A percentile compares a stretch with the other conserved stretches of the same genome.
Conservation (phyloP, 2,113 vertebrate species). For the Etheostoma spectabile region DNA sequence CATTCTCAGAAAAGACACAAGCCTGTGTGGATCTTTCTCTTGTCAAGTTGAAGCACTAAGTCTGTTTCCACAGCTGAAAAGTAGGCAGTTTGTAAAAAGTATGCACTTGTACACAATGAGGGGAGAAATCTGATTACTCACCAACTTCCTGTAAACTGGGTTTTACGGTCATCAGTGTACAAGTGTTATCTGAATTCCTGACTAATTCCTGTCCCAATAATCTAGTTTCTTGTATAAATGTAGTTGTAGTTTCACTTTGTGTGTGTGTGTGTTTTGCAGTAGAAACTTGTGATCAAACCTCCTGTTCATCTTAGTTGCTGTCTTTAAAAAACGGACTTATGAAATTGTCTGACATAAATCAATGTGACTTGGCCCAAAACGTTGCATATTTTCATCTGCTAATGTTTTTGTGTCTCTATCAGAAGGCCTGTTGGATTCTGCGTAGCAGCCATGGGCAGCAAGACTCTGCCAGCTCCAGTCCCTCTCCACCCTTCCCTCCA, state of each 20-base stretch:
- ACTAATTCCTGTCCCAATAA: not conserved
- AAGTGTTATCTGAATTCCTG: not conserved
- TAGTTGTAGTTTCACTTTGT: not conserved
- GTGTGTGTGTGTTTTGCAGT: not conserved
- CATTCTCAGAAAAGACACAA: not conserved
- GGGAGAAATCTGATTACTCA: not conserved
- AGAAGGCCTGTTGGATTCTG: constrained; percentile 25
- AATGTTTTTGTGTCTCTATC: constrained; percentile 26
- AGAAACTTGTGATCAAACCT: too few species aligned
- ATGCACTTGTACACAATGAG: not conserved
- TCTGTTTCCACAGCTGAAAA: not conserved
- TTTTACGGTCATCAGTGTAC: too few species aligned
- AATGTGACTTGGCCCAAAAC: not conserved
- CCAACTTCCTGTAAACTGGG: too few species aligned
- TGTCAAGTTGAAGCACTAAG: not conserved
- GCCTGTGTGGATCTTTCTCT: not conserved
- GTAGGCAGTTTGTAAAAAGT: not conserved
- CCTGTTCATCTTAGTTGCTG: not conserved
- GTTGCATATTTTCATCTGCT: constrained; percentile 11
- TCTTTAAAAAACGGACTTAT: not conserved
- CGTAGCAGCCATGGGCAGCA: constrained; percentile 91
- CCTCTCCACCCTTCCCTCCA: constrained; percentile 97
- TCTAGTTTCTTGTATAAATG: not conserved
- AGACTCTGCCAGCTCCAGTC: constrained; percentile 94
- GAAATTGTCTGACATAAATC: constrained; percentile 1